These are phyloP conservation scores for Acronicta leporina DNA, from an alignment of 2,888 invertebrate genomes.

Conservation along the genomic window DNA sequence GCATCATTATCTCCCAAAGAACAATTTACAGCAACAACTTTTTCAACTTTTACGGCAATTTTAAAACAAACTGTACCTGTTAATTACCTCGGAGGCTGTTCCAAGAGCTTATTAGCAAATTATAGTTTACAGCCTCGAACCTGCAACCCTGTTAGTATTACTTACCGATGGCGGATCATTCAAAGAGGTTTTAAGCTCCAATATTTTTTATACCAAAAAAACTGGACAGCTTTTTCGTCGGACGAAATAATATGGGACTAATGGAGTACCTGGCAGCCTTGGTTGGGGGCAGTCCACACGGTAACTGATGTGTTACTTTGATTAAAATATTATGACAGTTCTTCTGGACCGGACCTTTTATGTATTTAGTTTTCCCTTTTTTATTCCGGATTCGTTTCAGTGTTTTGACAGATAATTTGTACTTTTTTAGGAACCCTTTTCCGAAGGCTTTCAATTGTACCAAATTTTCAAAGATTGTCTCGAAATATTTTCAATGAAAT, in stretches of 20 bases:
- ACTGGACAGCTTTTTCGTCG: conserved; percentile 56
- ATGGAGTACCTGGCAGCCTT: conserved; percentile 47
- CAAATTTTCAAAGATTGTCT: not conserved
- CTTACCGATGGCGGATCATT: conserved; percentile 59
- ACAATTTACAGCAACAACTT: conserved; percentile 20
- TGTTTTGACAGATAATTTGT: conserved; percentile 11
- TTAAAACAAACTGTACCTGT: conserved; percentile 52
- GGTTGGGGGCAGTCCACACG: conserved; percentile 47
- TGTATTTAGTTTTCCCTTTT: not conserved
- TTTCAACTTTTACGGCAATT: conserved; percentile 44
- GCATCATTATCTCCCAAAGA: conserved; percentile 29
- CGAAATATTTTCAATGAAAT: not conserved
- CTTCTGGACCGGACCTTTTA: conserved; percentile 20
- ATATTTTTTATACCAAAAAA: conserved; percentile 49
- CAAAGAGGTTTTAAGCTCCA: conserved; percentile 54
- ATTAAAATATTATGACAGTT: conserved; percentile 59
- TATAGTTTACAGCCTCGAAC: conserved; percentile 48
- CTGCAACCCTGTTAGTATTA: conserved; percentile 41
- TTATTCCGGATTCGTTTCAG: conserved; percentile 22
- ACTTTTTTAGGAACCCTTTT: not conserved
- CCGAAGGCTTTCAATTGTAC: not conserved
- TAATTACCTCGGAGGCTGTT: conserved; percentile 42
- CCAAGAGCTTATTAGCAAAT: conserved; percentile 56
- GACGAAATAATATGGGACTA: conserved; percentile 55
- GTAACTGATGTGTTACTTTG: conserved; percentile 54